These are phyloP conservation scores for Lagodon rhomboides DNA, from an alignment of 2,797 vertebrate genomes.

Conservation along the genomic window DNA sequence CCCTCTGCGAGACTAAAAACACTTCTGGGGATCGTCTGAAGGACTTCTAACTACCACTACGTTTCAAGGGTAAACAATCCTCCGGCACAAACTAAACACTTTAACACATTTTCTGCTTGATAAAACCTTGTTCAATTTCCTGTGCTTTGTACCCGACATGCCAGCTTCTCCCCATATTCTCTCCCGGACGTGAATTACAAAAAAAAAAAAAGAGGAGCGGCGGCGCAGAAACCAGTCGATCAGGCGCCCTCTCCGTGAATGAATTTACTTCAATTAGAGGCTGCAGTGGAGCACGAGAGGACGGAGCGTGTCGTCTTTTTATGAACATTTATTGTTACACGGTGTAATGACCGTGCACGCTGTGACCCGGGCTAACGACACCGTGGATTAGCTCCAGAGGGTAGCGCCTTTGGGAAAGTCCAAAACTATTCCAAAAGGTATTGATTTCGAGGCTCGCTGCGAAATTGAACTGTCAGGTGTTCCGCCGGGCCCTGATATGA, in stretches of 20 bases:
- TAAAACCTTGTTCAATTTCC: conserved; percentile 78
- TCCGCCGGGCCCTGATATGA: conserved; percentile 87
- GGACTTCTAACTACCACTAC: conserved; percentile 31
- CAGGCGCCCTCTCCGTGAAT: conserved; percentile 51
- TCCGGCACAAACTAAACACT: conserved; percentile 63
- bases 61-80: conserved; percentile 74
- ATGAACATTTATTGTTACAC: conserved; percentile 82
- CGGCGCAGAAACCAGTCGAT: conserved; percentile 49
- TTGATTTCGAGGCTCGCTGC: conserved; percentile 85
- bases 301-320: conserved; percentile 69
- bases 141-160: conserved; percentile 55
- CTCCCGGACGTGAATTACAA: conserved; percentile 46
- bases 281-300: conserved; percentile 62
- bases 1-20: not conserved
- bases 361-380: conserved; percentile 78
- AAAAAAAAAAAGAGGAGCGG: conserved; percentile 52
- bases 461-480: conserved; percentile 92
- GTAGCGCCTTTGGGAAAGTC: conserved; percentile 77
- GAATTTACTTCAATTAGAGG: conserved; percentile 78
- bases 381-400: conserved; percentile 78
- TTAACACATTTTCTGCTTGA: conserved; percentile 76
- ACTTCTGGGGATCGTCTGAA: conserved; percentile 23
- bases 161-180: conserved; percentile 35
- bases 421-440: conserved; percentile 85
- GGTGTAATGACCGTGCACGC: conserved; percentile 73